Evolutionary conservation across 2,797 vertebrate species (phyloP).

Genomic region (Xiphophorus birchmanni): DNA sequence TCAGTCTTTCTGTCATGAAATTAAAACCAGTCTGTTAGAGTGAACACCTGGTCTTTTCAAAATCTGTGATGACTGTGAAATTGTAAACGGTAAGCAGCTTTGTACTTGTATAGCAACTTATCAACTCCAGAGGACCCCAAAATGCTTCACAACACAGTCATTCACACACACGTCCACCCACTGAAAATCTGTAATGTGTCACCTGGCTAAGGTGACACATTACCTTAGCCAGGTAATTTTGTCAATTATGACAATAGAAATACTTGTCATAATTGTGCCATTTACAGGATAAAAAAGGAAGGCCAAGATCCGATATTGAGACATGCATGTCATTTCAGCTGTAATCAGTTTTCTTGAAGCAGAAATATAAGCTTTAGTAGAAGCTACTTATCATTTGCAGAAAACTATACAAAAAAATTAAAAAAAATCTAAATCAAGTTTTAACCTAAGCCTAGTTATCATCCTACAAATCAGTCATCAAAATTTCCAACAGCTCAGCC

Average conservation of each 20-base stretch:
- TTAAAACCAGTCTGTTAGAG: background rate
- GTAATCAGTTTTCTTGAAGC: background rate
- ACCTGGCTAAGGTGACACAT: background rate
- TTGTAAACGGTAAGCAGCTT: no score
- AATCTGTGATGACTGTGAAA: background rate
- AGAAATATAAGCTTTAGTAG: background rate
- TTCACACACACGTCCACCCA: no score
- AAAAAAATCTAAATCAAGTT: background rate
- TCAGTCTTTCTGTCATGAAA: background rate
- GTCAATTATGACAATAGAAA: background rate
- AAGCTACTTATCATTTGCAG: background rate
- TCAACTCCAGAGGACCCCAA: no score
- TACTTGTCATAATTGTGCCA: background rate
- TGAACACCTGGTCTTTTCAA: background rate
- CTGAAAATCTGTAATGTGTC: background rate
- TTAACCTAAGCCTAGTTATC: background rate
- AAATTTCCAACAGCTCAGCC: conserved; percentile 1
- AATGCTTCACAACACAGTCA: no score
- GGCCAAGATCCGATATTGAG: background rate
- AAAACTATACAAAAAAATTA: background rate
- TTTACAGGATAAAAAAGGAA: background rate
- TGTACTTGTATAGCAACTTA: no score
- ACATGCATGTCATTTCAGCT: background rate
- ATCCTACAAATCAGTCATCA: background rate
- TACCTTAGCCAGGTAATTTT: no score